Evolutionary conservation across 2,113 vertebrate species (phyloP), one percentile per base, ranked within the genome.

Genomic region (Lagopus leucura): DNA sequence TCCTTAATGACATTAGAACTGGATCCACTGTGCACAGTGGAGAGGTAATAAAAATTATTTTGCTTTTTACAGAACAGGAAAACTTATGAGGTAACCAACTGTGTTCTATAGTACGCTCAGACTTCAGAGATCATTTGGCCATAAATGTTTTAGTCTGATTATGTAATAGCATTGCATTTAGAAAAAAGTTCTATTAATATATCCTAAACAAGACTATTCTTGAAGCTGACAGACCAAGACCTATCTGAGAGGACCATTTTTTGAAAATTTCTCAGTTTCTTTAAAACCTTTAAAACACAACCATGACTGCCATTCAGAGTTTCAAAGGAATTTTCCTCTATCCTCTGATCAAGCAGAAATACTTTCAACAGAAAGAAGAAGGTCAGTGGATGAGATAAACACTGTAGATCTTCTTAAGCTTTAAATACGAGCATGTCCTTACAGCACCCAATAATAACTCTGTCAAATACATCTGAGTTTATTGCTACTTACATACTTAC

Each of bases 11-110:
- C 11, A 32, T 19, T 13, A 63, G 13, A 92, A 52, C 6, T 8
- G 22, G 21, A 78, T 12, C 3, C 15, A 55, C 18, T 30, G 9
- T n/a, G 24, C 16, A 63, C 6, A 1, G 0, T 1, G 2, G 22
- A 13, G 4, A 57, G 28, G 4, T 43, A 75, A 48, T 2, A 85
- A 52, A 71, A 75, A 40, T 65, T 63, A 2, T 67, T 8, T 22
- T 82, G 58, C 13, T 57, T 82, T 4, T 78, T 43, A 64, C 8
- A 82, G 2, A 8, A 36, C 8, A 63, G 34, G 24, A 79, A 71
- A 58, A 57, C 3, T 47, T n/a, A 22, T 4, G n/a, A 57, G 3
- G 7, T 66, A 57, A 43, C 11, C 21, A 10, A 36, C 6, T 48
- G 10, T 21, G 22, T 55, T 2, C 5, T 38, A 38, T 4, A 45